phyloP scores from a whole-genome alignment of 1,140 invertebrate genomes.

The Rhizoglyphus robini region DNA sequence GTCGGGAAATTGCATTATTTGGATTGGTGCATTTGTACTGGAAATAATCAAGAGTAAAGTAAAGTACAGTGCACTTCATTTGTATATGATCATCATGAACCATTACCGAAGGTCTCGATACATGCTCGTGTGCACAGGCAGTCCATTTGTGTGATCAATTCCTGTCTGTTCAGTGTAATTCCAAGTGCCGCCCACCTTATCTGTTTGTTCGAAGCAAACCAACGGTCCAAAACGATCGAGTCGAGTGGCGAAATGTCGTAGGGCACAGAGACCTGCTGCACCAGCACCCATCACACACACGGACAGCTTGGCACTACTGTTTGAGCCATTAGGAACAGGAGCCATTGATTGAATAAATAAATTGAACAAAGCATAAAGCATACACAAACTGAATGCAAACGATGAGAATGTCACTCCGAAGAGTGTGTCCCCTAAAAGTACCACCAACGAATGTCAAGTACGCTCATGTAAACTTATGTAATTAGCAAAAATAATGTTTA shows the following conservation, averaged over 20 bases:
- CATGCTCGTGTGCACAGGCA: background rate
- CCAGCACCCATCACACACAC: background rate
- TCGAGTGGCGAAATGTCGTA: background rate
- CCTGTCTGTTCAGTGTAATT: background rate
- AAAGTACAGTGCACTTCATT: too few species aligned
- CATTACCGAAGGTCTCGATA: background rate
- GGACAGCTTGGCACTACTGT: too few species aligned
- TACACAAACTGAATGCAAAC: too few species aligned
- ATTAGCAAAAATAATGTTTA: too few species aligned
- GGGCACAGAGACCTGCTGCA: background rate
- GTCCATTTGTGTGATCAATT: background rate
- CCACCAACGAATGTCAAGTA: too few species aligned
- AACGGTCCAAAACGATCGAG: background rate
- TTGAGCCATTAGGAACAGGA: too few species aligned
- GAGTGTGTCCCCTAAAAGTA: too few species aligned
- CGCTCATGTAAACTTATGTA: too few species aligned
- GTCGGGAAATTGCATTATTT: background rate
- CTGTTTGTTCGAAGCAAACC: slow-evolving; percentile 6
- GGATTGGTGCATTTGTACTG: background rate
- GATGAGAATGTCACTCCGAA: too few species aligned
- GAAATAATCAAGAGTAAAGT: too few species aligned
- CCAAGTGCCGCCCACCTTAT: slow-evolving; percentile 7
- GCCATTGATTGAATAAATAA: too few species aligned
- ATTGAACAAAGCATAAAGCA: too few species aligned
- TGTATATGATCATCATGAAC: background rate